phyloP scores from a whole-genome alignment of 2,797 vertebrate genomes.

The Novumbra hubbsi region DNA sequence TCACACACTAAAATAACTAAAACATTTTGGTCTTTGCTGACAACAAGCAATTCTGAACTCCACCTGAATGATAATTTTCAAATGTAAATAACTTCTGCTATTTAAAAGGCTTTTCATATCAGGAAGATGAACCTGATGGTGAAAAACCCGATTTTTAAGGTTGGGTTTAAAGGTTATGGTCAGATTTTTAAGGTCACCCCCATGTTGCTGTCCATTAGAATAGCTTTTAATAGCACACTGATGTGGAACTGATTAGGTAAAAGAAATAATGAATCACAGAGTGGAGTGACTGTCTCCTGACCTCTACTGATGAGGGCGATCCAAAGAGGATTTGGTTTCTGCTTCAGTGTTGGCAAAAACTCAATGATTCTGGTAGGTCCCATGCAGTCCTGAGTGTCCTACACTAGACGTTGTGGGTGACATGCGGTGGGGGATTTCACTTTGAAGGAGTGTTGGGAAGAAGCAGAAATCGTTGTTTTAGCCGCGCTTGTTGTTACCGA shows the following conservation, averaged over 20 bases:
- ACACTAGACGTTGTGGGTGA: not conserved
- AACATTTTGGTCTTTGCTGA: not conserved
- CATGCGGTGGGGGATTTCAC: not conserved
- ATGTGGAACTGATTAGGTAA: not conserved
- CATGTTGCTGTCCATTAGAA: not conserved
- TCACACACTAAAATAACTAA: not conserved
- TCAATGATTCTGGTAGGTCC: not conserved
- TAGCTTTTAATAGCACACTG: not conserved
- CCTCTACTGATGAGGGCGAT: not conserved
- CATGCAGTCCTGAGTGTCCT: not conserved
- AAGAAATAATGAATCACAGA: not conserved
- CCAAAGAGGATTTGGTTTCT: not conserved
- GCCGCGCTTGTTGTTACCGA: not conserved
- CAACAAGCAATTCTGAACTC: not conserved
- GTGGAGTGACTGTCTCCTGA: not conserved
- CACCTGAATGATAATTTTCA: not conserved
- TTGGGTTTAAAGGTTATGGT: not conserved
- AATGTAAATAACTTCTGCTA: not conserved
- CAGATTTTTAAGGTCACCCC: not conserved
- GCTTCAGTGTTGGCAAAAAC: not conserved
- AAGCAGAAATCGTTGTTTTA: not conserved
- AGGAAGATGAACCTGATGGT: conserved; percentile 2
- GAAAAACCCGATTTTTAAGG: not conserved
- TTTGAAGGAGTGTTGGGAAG: not conserved
- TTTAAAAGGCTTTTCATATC: not conserved